phyloP scores from a whole-genome alignment of 64 coral and sea anemone species.

The Pachyseris speciosa region DNA sequence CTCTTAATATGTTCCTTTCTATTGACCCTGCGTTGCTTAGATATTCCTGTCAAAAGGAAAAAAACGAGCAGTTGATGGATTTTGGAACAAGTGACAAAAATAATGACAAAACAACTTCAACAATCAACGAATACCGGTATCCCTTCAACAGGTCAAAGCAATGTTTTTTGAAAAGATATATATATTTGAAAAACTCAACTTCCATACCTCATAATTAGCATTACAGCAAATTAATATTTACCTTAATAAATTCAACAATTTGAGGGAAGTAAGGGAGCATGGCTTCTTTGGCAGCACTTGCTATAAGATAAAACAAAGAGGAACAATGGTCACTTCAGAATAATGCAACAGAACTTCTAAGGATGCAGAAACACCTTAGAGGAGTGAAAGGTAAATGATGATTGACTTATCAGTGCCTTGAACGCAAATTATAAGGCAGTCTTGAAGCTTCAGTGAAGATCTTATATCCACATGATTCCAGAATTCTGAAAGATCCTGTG shows the following conservation, averaged over 20 bases:
- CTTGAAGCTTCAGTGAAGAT: too few species aligned
- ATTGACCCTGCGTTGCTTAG: constrained; percentile 56
- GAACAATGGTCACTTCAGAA: not conserved
- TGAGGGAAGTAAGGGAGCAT: constrained; percentile 91
- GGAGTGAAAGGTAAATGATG: too few species aligned
- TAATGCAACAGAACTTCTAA: not conserved
- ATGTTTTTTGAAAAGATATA: too few species aligned
- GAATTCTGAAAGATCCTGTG: too few species aligned
- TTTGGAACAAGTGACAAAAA: not conserved
- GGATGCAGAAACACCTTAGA: too few species aligned
- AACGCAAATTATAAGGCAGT: too few species aligned
- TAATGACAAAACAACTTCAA: not conserved
- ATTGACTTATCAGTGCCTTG: too few species aligned
- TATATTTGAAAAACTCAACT: too few species aligned
- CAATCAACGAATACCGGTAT: not conserved
- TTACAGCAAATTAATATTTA: constrained; percentile 9
- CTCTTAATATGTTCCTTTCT: constrained; percentile 86
- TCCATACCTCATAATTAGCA: not conserved
- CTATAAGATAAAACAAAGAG: constrained; percentile 58
- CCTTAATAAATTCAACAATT: constrained; percentile 93
- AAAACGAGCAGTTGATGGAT: not conserved
- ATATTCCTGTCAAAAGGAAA: constrained; percentile 50
- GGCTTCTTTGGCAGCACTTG: constrained; percentile 92
- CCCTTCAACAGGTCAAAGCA: too few species aligned
- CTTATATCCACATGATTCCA: too few species aligned